Evolutionary conservation across 2,113 vertebrate species (phyloP).

Genomic region (Cromileptes altivelis): DNA sequence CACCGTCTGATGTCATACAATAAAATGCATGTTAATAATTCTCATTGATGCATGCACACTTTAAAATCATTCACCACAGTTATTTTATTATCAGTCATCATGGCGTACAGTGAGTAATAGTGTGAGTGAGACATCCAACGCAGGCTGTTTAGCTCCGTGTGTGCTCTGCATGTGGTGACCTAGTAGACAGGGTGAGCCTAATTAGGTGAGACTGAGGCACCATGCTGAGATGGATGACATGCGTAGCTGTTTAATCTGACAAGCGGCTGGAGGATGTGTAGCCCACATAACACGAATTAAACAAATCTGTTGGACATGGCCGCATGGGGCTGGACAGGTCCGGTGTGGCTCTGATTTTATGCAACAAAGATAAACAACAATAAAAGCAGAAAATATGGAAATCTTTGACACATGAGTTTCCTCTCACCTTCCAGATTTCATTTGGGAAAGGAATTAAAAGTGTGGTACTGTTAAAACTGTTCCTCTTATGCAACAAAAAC

Average conservation of each 20-base stretch:
- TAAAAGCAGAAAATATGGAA: neutral
- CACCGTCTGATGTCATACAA: neutral
- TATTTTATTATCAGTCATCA: neutral
- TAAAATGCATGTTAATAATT: neutral
- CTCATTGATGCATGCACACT: neutral
- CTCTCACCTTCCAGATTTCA: neutral
- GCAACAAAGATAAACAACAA: neutral
- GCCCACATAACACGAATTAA: conserved; percentile 60
- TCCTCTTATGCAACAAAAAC: too few species aligned
- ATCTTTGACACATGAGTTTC: neutral
- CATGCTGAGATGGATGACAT: conserved; percentile 65
- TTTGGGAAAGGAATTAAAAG: too few species aligned
- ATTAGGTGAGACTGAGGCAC: conserved; percentile 70
- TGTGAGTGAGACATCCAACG: neutral
- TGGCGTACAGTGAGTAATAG: neutral
- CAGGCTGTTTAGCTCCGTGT: conserved; percentile 29
- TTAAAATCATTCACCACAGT: neutral
- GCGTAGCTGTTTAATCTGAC: conserved; percentile 74
- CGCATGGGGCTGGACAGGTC: neutral
- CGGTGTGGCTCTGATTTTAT: neutral
- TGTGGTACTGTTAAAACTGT: too few species aligned
- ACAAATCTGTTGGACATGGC: conserved; percentile 55
- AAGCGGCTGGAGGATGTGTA: conserved; percentile 39
- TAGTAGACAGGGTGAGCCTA: conserved; percentile 62
- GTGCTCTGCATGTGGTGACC: conserved; percentile 64